Conservation (phyloP, 2,888 invertebrate genomes). For the Graphium colonna region DNA sequence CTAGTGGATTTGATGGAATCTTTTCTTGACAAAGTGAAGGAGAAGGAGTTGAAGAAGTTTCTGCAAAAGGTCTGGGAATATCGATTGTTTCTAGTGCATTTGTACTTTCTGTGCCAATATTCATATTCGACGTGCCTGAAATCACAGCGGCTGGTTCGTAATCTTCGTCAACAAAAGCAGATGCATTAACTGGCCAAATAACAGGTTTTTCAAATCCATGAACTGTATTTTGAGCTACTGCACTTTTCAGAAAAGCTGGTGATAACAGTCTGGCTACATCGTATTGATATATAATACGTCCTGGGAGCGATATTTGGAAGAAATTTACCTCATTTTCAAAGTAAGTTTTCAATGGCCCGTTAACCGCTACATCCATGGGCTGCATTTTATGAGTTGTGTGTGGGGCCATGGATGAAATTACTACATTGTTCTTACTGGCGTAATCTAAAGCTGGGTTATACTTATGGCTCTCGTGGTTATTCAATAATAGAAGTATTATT, state of each 20-base stretch:
- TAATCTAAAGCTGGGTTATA: constrained; percentile 37
- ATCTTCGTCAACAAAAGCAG: constrained; percentile 34
- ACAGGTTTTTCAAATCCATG: constrained; percentile 33
- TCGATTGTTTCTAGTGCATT: constrained; percentile 28
- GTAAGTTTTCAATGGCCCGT: constrained; percentile 38
- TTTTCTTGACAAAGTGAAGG: constrained; percentile 23
- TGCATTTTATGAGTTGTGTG: constrained; percentile 25
- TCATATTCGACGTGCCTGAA: too few species aligned
- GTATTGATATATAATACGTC: constrained; percentile 35
- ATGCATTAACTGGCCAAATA: constrained; percentile 35
- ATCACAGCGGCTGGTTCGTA: constrained; percentile 32
- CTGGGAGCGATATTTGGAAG: constrained; percentile 33
- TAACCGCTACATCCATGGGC: constrained; percentile 37
- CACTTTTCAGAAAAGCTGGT: too few species aligned
- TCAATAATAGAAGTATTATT: constrained; percentile 36
- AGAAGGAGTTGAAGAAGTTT: constrained; percentile 23
- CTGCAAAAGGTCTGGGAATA: neutral
- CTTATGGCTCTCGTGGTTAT: constrained; percentile 40
- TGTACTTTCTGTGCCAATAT: constrained; percentile 14
- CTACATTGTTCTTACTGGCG: constrained; percentile 33
- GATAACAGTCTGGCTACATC: constrained; percentile 24
- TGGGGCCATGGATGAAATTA: constrained; percentile 32
- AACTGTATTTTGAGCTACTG: constrained; percentile 26
- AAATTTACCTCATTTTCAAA: constrained; percentile 33
- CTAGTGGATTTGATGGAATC: constrained; percentile 18